Base-by-base conservation (phyloP, 1,140 invertebrate genomes). In the Panagrolaimus sp. region DNA sequence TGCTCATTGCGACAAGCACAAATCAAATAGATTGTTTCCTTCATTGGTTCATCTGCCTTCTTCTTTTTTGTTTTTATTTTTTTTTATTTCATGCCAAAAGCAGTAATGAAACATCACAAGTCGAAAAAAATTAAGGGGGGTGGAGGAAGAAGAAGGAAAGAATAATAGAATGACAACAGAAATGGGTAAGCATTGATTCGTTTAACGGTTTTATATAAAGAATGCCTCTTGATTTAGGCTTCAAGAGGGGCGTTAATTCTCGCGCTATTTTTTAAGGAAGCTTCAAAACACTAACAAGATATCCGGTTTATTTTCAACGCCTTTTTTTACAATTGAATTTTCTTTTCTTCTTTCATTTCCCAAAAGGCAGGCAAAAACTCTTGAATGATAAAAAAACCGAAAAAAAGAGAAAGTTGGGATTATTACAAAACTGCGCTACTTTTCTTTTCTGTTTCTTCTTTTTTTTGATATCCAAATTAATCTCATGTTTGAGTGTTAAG, bases 1-100 rank as follows among this genome's bases (percentile, higher is more conserved):
- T 28, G 52, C 52, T 58, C 52, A 58, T 58, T 58, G 52, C 52
- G 52, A 58, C 52, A 58, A 58, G 52, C 52, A 58, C 52, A 58
- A 58, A 58, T 58, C 52, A 58, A 58, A 58, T 58, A 58, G 52
- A 58, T 58, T 58, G 52, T 58, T 58, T 28, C 28, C 52, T 21
- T 28, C 52, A 28, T 58, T 28, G 52, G 52, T n/a, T 58, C 52
- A 58, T 58, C 52, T 58, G 52, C 52, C 52, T 58, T 58, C 32
- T 38, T 38, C 32, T 38, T 38, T 38, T 38, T 38, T 38, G 2
- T 38, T 38, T 38, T 38, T 38, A 7, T 38, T 38, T 38, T 38
- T 7, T 38, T 38, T 38, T 58, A 12, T 58, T 58, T 58, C 52
- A 28, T 28, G 52, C 52, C 52, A 58, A 58, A 58, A 28, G 32